These are phyloP conservation scores for Agrilus cyanescens DNA, from an alignment of 2,888 invertebrate genomes.

Conservation along the genomic window DNA sequence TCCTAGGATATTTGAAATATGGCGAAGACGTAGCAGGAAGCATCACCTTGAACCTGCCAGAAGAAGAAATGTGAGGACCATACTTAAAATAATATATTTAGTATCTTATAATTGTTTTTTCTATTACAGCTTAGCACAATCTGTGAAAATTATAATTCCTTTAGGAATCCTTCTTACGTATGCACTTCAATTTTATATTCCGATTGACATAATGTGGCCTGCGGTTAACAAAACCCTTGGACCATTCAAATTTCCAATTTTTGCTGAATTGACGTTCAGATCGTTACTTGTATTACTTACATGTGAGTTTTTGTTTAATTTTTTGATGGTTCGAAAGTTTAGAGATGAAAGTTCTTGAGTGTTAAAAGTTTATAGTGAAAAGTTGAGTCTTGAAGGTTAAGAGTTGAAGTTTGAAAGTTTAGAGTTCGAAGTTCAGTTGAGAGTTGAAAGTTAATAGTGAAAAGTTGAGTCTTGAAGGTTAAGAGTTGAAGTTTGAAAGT, in stretches of 20 bases:
- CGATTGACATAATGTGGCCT: constrained; percentile 83
- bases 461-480: too few relatives aligned
- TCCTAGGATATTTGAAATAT: constrained; percentile 79
- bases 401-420: too few relatives aligned
- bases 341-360: too few relatives aligned
- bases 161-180: constrained; percentile 81
- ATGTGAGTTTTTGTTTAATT: constrained; percentile 50
- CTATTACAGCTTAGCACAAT: constrained; percentile 59
- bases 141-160: constrained; percentile 74
- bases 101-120: constrained; percentile 5
- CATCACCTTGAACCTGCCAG: constrained; percentile 75
- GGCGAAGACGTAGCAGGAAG: constrained; percentile 73
- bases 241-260: constrained; percentile 43
- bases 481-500: too few relatives aligned
- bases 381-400: too few relatives aligned
- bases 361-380: too few relatives aligned
- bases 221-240: constrained; percentile 43
- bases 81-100: not conserved
- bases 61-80: constrained; percentile 42
- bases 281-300: constrained; percentile 64
- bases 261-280: constrained; percentile 60
- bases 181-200: constrained; percentile 91
- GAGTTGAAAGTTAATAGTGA: too few relatives aligned
- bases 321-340: not conserved
- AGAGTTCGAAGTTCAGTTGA: too few relatives aligned